Conservation (phyloP, 1,140 invertebrate species). For the Thaumetopoea pityocampa region DNA sequence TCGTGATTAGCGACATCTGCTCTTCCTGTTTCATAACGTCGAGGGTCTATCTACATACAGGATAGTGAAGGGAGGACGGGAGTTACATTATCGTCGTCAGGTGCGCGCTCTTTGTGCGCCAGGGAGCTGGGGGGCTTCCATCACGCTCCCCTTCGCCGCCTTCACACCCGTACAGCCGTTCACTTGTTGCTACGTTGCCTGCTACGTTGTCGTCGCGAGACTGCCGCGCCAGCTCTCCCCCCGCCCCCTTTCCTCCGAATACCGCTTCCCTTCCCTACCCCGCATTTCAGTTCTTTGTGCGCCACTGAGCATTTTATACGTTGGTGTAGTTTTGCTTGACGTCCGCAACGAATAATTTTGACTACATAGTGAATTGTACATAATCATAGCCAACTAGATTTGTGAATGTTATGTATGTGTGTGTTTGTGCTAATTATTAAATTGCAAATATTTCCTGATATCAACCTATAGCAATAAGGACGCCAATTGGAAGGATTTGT, state of each 20-base stretch:
- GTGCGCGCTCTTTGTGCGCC: constrained; percentile 46
- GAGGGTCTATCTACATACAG: not conserved
- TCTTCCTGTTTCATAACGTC: constrained; percentile 37
- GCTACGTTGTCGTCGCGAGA: constrained; percentile 54
- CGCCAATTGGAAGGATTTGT: constrained; percentile 23
- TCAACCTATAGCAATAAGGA: no score
- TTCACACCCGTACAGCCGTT: constrained; percentile 59
- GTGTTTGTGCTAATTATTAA: constrained; percentile 43
- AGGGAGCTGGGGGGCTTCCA: constrained; percentile 30
- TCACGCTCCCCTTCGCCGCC: constrained; percentile 24
- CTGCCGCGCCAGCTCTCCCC: constrained; percentile 42
- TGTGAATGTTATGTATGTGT: constrained; percentile 54
- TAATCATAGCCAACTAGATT: constrained; percentile 42
- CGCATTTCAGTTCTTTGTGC: constrained; percentile 71
- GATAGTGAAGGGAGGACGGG: constrained; percentile 32
- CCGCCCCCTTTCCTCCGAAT: constrained; percentile 38
- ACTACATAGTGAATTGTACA: constrained; percentile 43
- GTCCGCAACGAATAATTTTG: constrained; percentile 40
- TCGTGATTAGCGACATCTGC: constrained; percentile 56
- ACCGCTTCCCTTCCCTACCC: constrained; percentile 46
- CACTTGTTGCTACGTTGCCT: constrained; percentile 72
- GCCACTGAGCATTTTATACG: constrained; percentile 52
- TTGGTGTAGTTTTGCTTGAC: constrained; percentile 36
- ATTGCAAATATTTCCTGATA: no score
- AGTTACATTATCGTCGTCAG: constrained; percentile 56